Percentiles rank a stretch among this genome's conserved stretches.
These are phyloP conservation scores for Sebastes itinus DNA, from an alignment of 2,797 vertebrate genomes.

Conservation along the genomic window DNA sequence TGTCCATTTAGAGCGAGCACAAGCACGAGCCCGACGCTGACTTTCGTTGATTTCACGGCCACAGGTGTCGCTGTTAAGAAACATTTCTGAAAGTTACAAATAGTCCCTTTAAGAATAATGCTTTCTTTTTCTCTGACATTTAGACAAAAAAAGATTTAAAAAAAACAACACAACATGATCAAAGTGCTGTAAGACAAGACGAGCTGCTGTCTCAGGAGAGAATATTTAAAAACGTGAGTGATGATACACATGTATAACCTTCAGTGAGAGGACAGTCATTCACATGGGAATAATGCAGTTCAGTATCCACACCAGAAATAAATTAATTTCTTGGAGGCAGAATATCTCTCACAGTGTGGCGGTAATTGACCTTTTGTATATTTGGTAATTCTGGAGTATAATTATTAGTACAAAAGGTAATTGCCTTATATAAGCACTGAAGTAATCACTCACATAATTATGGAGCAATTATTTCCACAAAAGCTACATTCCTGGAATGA, in stretches of 20 bases:
- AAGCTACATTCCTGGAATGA: neutral
- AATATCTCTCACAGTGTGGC: rapidly evolving
- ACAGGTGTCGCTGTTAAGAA: too few species aligned
- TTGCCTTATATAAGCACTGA: neutral
- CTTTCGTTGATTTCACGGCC: too few species aligned
- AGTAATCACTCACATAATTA: neutral
- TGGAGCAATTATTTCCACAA: neutral
- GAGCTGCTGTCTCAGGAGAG: neutral
- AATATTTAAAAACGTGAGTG: neutral
- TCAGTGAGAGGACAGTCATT: neutral
- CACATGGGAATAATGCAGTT: neutral
- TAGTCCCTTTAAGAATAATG: too few species aligned
- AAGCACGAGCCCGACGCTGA: too few species aligned
- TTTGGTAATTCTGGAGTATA: neutral
- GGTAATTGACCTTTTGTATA: neutral
- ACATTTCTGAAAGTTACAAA: too few species aligned
- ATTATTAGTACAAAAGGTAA: neutral
- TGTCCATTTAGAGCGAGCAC: too few species aligned
- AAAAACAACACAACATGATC: too few species aligned
- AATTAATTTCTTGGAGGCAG: neutral
- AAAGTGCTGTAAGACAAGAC: too few species aligned
- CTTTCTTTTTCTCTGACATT: too few species aligned
- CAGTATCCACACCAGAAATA: neutral
- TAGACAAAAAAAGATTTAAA: too few species aligned
- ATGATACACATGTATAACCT: neutral